Base-by-base conservation (phyloP, 2,113 vertebrate genomes). In the Entelurus aequoreus region DNA sequence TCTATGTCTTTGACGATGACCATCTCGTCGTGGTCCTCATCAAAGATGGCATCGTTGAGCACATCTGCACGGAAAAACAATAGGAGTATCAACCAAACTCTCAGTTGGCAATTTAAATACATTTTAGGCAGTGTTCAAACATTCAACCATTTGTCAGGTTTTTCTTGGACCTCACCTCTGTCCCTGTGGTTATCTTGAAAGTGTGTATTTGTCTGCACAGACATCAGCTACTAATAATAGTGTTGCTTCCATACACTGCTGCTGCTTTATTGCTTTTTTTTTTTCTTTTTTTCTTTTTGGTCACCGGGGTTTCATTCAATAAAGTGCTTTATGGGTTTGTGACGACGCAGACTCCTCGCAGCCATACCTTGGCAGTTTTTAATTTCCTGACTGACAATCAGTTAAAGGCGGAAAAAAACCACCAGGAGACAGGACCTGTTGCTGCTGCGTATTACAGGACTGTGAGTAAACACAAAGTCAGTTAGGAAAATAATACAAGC, bases 1-100 rank as follows among this genome's bases (percentile, higher is more conserved):
- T 99, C 97, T 56, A 99, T 99, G 90, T 99, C 96, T 86, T 99
- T 99, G 81, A 99, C 96, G 53, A 99, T 99, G 89, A 99, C 97
- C 97, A 99, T 98, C 89, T 99, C 97, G 37, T 99, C 97, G 0
- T 99, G 97, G 70, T 99, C 97, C 80, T 99, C 97, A 1, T 99
- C 94, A 6, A 99, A 99, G 84, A 99, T 97, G 65, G 97, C 97
- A 6, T 98, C 96, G 3, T 99, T 99, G 66, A 99, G 83, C 51
- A 98, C 89, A 80, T 98, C 97, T 99, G 92, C 53, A 83, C 87
- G 52, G 5, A 19, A 28, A 63, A 28, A 68, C 4, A 10, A 13
- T 15, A 14, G 19, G 42, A 42, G 8, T 42, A 42, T 42, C 10
- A 42, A 42, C 8, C 40, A 42, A 42, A 42, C 40, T 9, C 8